These are phyloP conservation scores for Umimayanthus kanabou DNA, from an alignment of 92 coral and sea anemone species.

Conservation along the genomic window DNA sequence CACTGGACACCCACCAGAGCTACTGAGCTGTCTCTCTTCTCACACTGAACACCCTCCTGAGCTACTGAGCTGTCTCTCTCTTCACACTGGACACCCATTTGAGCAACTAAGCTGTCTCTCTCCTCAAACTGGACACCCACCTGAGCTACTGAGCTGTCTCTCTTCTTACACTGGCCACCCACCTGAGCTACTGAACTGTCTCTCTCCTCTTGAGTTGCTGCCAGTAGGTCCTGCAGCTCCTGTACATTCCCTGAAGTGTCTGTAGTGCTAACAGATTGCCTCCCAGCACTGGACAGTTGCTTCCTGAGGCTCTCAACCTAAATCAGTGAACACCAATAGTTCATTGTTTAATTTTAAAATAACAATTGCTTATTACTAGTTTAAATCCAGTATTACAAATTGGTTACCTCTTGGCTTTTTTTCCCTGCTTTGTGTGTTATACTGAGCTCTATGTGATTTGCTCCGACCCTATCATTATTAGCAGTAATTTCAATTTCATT, in stretches of 20 bases:
- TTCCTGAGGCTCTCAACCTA: conserved; percentile 49
- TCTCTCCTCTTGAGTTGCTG: conserved; percentile 73
- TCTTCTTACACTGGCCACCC: background rate
- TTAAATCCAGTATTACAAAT: too few species aligned
- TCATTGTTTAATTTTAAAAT: too few species aligned
- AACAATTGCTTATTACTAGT: too few species aligned
- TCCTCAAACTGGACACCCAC: conserved; percentile 50
- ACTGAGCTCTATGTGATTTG: too few species aligned
- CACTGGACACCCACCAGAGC: conserved; percentile 72
- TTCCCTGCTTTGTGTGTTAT: too few species aligned
- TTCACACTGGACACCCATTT: conserved; percentile 59
- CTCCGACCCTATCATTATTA: too few species aligned
- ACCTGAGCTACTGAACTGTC: conserved; percentile 90
- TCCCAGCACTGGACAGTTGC: conserved; percentile 18
- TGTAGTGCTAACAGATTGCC: background rate
- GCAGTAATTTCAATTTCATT: too few species aligned
- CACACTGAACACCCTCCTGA: conserved; percentile 64
- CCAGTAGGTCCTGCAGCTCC: conserved; percentile 67
- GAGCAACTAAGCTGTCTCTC: conserved; percentile 80
- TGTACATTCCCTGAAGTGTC: conserved; percentile 54
- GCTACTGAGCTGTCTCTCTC: conserved; percentile 85
- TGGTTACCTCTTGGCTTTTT: too few species aligned
- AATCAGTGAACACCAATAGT: background rate
- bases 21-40: conserved; percentile 78
- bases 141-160: too few species aligned